Evolutionary conservation across 1,140 invertebrate species (phyloP), one percentile per base, ranked within the genome.

Genomic region (Plodia interpunctella): DNA sequence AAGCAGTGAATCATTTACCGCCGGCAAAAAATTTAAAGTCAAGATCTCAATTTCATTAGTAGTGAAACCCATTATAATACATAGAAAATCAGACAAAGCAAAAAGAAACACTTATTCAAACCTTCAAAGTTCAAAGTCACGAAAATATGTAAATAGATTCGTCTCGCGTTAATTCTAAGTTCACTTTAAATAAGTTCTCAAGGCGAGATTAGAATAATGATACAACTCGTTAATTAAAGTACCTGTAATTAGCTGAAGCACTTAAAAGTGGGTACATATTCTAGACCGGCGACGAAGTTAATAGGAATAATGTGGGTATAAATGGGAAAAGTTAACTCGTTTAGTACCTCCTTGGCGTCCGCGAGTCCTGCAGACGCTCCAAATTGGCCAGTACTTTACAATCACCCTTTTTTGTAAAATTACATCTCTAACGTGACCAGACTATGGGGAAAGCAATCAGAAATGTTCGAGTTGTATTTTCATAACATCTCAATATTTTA

Each of bases 261-360:
- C 65, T 72, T 56, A 64, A 60, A 69, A 71, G 55, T 55, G 49
- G 63, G 67, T 62, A 71, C 75, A 80, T 74, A 74, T 74, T 83
- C 63, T 55, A 57, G 49, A 63, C 62, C 32, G 67, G 59, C 65
- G 70, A 71, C 72, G 71, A 79, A 80, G 66, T 77, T 82, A 78
- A 79, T 77, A 72, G 76, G 74, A 78, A 81, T 82, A 82, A 83
- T 77, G 80, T 76, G 68, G 74, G 70, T 78, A 83, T 78, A 78
- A 85, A 83, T 86, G 83, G 75, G 74, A 74, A 82, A 86, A 86
- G 70, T 86, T 86, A 76, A 69, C 73, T 79, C 83, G 74, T 86
- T 86, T 80, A 70, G 74, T 54, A 63, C 70, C 72, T 70, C 64
- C 63, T 73, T 63, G 63, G 70, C 69, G 69, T 75, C 68, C 71